Percentiles rank a stretch among this genome's conserved stretches.
phyloP scores from a whole-genome alignment of 37 sponge, comb jelly and placozoan species.

The Lycopodina hypogea region DNA sequence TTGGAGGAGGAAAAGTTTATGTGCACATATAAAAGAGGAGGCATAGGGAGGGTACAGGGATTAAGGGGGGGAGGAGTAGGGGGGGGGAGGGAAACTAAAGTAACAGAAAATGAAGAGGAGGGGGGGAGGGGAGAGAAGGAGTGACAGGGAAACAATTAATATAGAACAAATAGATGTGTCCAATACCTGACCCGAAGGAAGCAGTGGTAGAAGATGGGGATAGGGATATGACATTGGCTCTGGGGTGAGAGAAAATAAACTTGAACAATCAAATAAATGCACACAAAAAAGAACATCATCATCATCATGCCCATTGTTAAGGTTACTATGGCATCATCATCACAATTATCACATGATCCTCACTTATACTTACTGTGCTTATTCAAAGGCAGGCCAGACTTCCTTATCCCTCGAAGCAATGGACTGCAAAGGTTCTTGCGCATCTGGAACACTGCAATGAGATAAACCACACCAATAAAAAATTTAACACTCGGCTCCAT shows the following conservation, averaged over 20 bases:
- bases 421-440: constrained; percentile 55
- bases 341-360: no score
- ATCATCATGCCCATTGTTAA: not conserved
- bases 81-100: no score
- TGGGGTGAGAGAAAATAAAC: not conserved
- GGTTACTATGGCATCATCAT: not conserved
- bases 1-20: no score
- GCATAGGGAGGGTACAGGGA: no score
- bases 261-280: not conserved
- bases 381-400: constrained; percentile 2
- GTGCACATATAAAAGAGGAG: no score
- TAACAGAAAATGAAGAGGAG: no score
- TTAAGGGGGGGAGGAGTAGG: no score
- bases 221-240: not conserved
- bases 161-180: not conserved
- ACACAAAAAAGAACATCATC: not conserved
- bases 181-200: constrained; percentile 52
- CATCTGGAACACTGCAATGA: no score
- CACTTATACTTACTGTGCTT: constrained; percentile 12
- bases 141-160: no score
- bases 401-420: constrained; percentile 37
- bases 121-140: not conserved
- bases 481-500: no score
- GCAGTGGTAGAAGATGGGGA: constrained; percentile 52
- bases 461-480: no score